Evolutionary conservation across 2,888 invertebrate species (phyloP).

Genomic region (Tiliacea aurago): DNA sequence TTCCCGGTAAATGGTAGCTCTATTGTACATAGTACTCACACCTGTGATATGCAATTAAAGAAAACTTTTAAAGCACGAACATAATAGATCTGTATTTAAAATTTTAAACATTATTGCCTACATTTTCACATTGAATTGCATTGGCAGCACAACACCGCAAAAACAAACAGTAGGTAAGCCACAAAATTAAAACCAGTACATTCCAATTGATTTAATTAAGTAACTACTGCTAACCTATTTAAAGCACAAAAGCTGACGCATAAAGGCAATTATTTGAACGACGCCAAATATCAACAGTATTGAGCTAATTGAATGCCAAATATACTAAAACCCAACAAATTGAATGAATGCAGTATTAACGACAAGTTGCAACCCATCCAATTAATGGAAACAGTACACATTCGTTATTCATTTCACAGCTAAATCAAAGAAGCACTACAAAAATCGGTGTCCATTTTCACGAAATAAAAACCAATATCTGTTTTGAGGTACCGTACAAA

Average conservation of each 20-base stretch:
- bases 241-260: slow-evolving; percentile 30
- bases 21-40: too few species aligned
- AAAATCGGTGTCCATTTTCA: slow-evolving; percentile 46
- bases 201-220: slow-evolving; percentile 35
- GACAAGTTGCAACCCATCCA: slow-evolving; percentile 23
- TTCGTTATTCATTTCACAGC: slow-evolving; percentile 28
- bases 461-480: slow-evolving; percentile 34
- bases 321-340: slow-evolving; percentile 37
- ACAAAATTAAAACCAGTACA: slow-evolving; percentile 22
- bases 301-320: slow-evolving; percentile 46
- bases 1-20: too few species aligned
- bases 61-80: not conserved
- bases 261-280: slow-evolving; percentile 47
- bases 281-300: slow-evolving; percentile 22
- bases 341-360: slow-evolving; percentile 29
- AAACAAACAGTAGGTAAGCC: slow-evolving; percentile 3
- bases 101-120: not conserved
- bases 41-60: too few species aligned
- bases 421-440: slow-evolving; percentile 56
- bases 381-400: slow-evolving; percentile 35
- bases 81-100: not conserved
- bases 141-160: slow-evolving; percentile 8
- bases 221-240: slow-evolving; percentile 36
- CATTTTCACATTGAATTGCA: not conserved
- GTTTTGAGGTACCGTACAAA: slow-evolving; percentile 28